These are phyloP conservation scores for Platynereis dumerilii DNA, from an alignment of 2,888 invertebrate species.

Conservation along the genomic window DNA sequence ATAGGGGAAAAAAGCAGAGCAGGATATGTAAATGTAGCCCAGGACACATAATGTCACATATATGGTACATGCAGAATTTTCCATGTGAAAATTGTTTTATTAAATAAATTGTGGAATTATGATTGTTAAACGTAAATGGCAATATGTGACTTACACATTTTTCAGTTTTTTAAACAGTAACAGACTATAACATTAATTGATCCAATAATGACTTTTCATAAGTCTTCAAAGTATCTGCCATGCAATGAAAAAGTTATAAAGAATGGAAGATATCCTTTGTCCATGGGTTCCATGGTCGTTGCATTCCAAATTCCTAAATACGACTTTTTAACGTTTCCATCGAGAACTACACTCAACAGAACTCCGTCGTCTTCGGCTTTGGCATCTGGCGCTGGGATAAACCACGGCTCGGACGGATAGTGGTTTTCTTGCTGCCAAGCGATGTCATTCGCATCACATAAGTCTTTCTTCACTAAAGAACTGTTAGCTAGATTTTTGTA, in stretches of 20 bases:
- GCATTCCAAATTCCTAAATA: slow-evolving; percentile 53
- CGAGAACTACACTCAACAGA: slow-evolving; percentile 49
- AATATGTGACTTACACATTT: too few species aligned
- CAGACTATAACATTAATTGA: too few species aligned
- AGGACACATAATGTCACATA: too few species aligned
- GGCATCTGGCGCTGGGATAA: slow-evolving; percentile 45
- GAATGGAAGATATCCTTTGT: slow-evolving; percentile 47
- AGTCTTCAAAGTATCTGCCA: slow-evolving; percentile 49
- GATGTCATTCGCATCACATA: slow-evolving; percentile 44
- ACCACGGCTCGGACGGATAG: slow-evolving; percentile 54
- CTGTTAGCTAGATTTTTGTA: slow-evolving; percentile 41
- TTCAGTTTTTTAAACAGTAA: too few species aligned
- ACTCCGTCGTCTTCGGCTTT: slow-evolving; percentile 54
- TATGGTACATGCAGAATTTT: too few species aligned
- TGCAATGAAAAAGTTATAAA: slow-evolving; percentile 55
- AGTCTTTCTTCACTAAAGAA: slow-evolving; percentile 52
- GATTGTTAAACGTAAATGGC: too few species aligned
- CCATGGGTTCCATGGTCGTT: slow-evolving; percentile 43
- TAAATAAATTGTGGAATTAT: too few species aligned
- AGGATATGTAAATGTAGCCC: too few species aligned
- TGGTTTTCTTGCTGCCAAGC: slow-evolving; percentile 43
- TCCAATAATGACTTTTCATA: too few species aligned
- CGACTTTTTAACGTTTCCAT: slow-evolving; percentile 42
- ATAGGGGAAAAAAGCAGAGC: too few species aligned
- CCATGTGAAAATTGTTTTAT: too few species aligned